Conservation (phyloP, 2,113 vertebrate genomes). For the Pelvicachromis taeniatus region DNA sequence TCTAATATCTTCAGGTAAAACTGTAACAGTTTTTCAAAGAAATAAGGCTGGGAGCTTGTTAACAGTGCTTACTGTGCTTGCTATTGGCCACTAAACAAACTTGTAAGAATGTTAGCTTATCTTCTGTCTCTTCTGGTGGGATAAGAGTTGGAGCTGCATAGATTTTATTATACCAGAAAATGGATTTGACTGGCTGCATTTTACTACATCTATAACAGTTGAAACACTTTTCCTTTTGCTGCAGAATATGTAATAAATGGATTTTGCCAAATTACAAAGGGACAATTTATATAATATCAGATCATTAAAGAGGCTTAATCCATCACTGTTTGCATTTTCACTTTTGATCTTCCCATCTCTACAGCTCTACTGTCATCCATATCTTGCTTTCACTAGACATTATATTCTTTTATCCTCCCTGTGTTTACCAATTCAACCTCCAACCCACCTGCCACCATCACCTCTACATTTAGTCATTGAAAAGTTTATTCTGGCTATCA, state of each 20-base stretch:
- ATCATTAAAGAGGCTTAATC: neutral
- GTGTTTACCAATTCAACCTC: neutral
- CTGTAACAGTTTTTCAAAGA: neutral
- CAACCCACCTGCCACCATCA: neutral
- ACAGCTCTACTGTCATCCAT: neutral
- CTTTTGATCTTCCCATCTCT: neutral
- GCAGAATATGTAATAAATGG: neutral
- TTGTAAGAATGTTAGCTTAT: neutral
- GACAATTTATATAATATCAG: neutral
- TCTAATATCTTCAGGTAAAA: neutral
- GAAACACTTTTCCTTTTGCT: neutral
- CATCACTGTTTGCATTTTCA: neutral
- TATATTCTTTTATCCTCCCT: neutral
- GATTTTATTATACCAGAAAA: neutral
- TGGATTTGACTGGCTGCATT: neutral
- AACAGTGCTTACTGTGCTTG: neutral
- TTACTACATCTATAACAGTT: neutral
- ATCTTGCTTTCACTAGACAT: neutral
- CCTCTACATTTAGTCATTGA: neutral
- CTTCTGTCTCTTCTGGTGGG: neutral
- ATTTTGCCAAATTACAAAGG: neutral
- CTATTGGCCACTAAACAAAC: neutral
- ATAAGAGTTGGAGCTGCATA: neutral
- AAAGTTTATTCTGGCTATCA: neutral
- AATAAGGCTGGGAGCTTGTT: neutral